A percentile compares a stretch with the other conserved stretches of the same genome.
Conservation (phyloP, 2,113 vertebrate genomes). For the Orycteropus afer region DNA sequence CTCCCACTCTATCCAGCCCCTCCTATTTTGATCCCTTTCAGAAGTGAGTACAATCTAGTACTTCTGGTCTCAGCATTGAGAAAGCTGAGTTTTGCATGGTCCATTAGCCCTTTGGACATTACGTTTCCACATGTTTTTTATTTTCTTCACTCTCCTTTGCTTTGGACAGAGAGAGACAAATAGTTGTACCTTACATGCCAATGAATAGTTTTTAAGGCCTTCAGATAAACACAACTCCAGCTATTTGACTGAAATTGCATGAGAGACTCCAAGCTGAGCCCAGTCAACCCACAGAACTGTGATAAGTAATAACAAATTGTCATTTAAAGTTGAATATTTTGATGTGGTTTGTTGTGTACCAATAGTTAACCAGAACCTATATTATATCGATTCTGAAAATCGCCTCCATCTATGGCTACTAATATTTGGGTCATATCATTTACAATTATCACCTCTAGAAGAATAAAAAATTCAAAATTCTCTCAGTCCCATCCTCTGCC, state of each 20-base stretch:
- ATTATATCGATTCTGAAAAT: slow-evolving; percentile 28
- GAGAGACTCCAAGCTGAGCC: not conserved
- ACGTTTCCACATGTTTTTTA: no score
- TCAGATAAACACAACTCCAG: not conserved
- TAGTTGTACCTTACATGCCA: no score
- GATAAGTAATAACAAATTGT: not conserved
- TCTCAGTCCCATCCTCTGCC: not conserved
- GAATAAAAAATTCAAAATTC: slow-evolving; percentile 21
- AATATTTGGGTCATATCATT: not conserved
- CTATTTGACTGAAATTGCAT: not conserved
- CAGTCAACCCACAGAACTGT: not conserved
- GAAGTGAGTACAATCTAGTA: no score
- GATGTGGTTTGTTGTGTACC: not conserved
- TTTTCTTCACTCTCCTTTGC: no score
- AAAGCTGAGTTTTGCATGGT: no score
- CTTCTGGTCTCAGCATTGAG: no score
- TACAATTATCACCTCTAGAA: not conserved
- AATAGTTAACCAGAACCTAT: not conserved
- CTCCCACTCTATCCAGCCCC: no score
- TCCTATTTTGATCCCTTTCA: no score
- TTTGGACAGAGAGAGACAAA: no score
- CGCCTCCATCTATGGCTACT: not conserved
- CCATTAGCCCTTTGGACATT: no score
- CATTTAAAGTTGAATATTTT: not conserved
- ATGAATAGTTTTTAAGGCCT: no score